These are phyloP conservation scores for Tokudaia muenninki DNA, from an alignment of 2,797 vertebrate genomes.

Conservation along the genomic window DNA sequence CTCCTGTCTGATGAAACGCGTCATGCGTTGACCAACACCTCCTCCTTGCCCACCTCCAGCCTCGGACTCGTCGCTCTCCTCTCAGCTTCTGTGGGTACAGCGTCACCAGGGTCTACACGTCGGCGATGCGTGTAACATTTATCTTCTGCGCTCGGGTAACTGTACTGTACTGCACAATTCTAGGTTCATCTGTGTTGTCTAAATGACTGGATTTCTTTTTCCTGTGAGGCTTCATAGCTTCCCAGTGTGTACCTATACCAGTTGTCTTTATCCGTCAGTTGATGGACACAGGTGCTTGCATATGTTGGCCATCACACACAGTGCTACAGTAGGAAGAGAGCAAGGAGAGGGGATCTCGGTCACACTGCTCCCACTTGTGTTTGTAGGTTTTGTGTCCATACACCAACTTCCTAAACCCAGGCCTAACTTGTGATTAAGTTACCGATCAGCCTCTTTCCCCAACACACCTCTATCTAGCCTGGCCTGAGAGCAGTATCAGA, in stretches of 20 bases:
- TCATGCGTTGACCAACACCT: not conserved
- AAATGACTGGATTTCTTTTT: not conserved
- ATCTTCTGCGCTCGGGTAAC: not conserved
- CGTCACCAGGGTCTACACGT: not conserved
- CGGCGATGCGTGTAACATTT: not conserved
- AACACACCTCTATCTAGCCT: not conserved
- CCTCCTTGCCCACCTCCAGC: not conserved
- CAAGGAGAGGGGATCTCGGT: not conserved
- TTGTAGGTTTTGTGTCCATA: not conserved
- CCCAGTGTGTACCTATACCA: accelerated
- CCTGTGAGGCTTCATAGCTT: not conserved
- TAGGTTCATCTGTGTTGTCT: not conserved
- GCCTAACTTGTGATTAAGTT: not conserved
- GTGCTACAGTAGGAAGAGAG: not conserved
- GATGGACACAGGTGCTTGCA: not conserved
- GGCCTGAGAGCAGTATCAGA: not conserved
- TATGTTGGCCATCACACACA: too few relatives aligned
- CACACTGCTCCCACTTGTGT: not conserved
- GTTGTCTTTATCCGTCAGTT: not conserved
- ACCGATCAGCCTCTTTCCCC: not conserved
- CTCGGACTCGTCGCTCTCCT: not conserved
- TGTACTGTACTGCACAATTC: not conserved
- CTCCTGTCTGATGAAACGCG: not conserved
- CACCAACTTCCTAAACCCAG: not conserved
- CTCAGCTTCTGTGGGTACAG: not conserved